Conservation (phyloP, 2,113 vertebrate species). For the Bucco capensis region DNA sequence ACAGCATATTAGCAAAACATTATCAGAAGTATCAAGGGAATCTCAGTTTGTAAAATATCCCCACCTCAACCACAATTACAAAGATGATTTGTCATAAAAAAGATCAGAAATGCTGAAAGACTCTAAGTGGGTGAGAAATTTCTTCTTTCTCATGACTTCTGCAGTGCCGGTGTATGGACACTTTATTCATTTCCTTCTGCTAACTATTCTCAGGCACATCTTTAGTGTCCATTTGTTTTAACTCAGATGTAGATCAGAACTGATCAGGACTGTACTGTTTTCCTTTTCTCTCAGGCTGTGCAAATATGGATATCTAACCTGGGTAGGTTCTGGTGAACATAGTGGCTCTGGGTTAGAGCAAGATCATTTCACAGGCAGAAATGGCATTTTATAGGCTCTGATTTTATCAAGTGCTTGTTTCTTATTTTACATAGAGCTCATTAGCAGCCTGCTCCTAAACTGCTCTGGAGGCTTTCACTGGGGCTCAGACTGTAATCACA, state of each 20-base stretch:
- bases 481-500: conserved; percentile 48
- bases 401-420: conserved; percentile 42
- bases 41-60: background rate
- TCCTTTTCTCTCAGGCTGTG: background rate
- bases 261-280: background rate
- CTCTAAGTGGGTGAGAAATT: background rate
- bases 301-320: background rate
- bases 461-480: background rate
- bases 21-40: background rate
- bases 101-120: background rate
- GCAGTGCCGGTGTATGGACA: background rate
- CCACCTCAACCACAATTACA: background rate
- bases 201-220: background rate
- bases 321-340: background rate
- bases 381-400: conserved; percentile 4
- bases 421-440: conserved; percentile 27
- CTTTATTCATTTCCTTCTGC: background rate
- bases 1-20: background rate
- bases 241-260: background rate
- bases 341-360: background rate
- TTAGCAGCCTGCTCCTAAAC: conserved; percentile 34
- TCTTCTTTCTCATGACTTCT: background rate
- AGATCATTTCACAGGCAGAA: conserved; percentile 35
- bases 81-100: background rate
- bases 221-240: background rate